Base-by-base conservation (phyloP, 2,888 invertebrate species). In the Phortica okadai region DNA sequence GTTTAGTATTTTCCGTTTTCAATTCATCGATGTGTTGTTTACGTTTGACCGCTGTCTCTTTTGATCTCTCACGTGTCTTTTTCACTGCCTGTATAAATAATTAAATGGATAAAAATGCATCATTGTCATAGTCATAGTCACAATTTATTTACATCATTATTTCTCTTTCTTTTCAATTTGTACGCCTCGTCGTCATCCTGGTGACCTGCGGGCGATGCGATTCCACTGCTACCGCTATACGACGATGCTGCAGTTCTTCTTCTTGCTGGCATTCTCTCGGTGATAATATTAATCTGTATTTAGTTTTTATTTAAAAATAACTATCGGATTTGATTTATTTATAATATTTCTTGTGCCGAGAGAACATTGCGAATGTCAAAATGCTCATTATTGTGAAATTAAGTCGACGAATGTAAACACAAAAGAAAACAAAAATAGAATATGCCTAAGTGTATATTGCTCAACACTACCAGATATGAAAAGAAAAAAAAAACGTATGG, bases 1-100 rank as follows among this genome's bases (percentile, higher is more conserved):
- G 78, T 16, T 81, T 79, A 11, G 83, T 83, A 76, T 91, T 91
- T 14, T 89, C 85, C 0, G 74, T 76, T 73, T 85, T 89, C 10
- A 91, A 76, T 6, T 83, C 82, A 45, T 90, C 88, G 5, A 91
- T 90, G 56, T 90, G 89, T 42, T 83, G 76, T 77, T 89, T 91
- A 0, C 91, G 89, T n/a, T 90, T 89, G 45, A 80, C 86, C 0
- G 91, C 90, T 0, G 89, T 84, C 79, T 90, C 86, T 58, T 89
- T 90, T 0, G 90, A 89, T 78, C 91, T 91, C 69, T 89, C 89
- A 54, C 91, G 89, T 10, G 91, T 90, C 64, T 89, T 89, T 76
- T 91, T 91, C 11, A 91, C 91, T 6, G 91, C 91, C 91, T 91
- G 41, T 54, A 44, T n/a, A 21, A 45, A 16, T 8, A n/a, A 69